Evolutionary conservation across 2,797 vertebrate genomes (phyloP).

Genomic region (Sebastes oblongus): DNA sequence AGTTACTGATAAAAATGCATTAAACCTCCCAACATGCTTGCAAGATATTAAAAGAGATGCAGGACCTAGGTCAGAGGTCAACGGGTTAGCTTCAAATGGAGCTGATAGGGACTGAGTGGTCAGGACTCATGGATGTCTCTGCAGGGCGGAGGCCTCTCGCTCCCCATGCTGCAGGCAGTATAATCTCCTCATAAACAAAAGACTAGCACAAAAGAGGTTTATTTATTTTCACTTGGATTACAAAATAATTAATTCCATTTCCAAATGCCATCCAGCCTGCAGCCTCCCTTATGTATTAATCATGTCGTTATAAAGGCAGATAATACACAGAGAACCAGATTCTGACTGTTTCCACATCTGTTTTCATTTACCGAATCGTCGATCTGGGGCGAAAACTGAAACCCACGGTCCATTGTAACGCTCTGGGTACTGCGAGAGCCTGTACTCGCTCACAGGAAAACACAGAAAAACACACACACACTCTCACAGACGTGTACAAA

Average conservation of each 20-base stretch:
- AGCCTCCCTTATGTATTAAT: not conserved
- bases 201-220: not conserved
- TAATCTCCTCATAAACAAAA: not conserved
- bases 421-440: constrained; percentile 24
- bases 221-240: not conserved
- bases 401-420: constrained; percentile 43
- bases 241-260: not conserved
- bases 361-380: constrained; percentile 65
- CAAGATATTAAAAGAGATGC: not conserved
- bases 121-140: not conserved
- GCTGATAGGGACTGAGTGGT: not conserved
- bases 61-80: constrained; percentile 2
- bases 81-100: not conserved
- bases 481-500: constrained; percentile 46
- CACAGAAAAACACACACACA: constrained; percentile 13
- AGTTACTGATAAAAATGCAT: not conserved
- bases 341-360: constrained; percentile 64
- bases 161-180: not conserved
- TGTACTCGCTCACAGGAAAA: constrained; percentile 41
- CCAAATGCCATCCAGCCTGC: not conserved
- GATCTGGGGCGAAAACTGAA: constrained; percentile 60
- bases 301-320: constrained; percentile 7
- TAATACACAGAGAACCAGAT: constrained; percentile 25
- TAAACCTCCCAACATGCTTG: not conserved
- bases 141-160: constrained; percentile 6